Evolutionary conservation across 2,888 invertebrate species (phyloP), one percentile per base, ranked within the genome.

Genomic region (Enchytraeus crypticus): DNA sequence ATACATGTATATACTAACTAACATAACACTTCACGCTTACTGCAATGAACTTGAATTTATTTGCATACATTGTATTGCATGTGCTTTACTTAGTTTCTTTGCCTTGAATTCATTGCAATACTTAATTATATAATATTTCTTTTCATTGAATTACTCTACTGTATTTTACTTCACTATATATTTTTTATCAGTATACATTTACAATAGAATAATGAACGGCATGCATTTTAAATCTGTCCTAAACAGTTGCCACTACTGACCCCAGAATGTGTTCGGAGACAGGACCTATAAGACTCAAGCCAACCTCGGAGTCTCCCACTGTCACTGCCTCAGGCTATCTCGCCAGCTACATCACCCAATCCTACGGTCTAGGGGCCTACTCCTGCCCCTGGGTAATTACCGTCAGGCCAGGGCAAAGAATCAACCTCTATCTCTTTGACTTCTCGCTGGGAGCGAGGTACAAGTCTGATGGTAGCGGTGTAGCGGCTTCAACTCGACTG

Each of bases 381-480:
- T 33, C 61, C 23, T 61, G 61, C 32, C 61, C 61, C 3, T 61
- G 61, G 61, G 29, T 23, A n/a, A 57, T 61, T 11, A 43, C 26
- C 26, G 61, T 57, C 53, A 43, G 51, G 34, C 57, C 57, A 14
- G 61, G 61, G 18, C 61, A 61, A 30, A 59, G 33, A n/a, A 58
- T 61, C 26, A 27, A 53, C 11, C 58, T 61, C 43, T 53, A 53
- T 38, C 53, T 57, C 34, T 34, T 53, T 18, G 61, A 61, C 46
- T 61, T 61, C 38, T 57, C 61, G 21, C 34, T 61, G 21, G 43
- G 38, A 26, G 53, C 51, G 5, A 53, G 58, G 5, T 57, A 61
- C 58, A 57, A 57, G 29, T 5, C 57, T 21, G 47, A 57, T 5
- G 27, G 14, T n/a, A n/a, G n/a, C n/a, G n/a, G n/a, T n/a, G n/a